Percentiles rank a stretch among this genome's conserved stretches.
These are phyloP conservation scores for Poicephalus meyeri DNA, from an alignment of 2,113 vertebrate genomes.

Conservation along the genomic window DNA sequence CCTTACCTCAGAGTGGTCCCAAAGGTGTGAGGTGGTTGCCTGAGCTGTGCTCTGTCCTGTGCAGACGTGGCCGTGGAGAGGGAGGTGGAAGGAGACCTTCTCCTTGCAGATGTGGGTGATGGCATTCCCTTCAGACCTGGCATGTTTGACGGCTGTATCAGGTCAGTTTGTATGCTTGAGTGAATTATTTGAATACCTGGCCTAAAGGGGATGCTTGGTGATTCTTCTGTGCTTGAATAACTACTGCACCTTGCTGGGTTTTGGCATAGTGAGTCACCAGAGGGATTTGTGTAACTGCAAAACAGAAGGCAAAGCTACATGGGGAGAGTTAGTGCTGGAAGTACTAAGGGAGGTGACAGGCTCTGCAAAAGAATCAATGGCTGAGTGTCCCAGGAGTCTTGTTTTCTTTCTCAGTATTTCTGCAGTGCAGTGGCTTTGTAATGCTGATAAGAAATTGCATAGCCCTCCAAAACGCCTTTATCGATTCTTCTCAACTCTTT, in stretches of 20 bases:
- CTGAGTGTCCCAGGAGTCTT: background rate
- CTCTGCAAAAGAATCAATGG: background rate
- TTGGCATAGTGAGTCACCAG: background rate
- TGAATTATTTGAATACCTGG: background rate
- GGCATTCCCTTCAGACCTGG: conserved; percentile 91
- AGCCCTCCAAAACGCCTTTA: conserved; percentile 88
- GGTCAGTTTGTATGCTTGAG: conserved; percentile 66
- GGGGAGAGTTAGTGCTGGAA: background rate
- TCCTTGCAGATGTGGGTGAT: conserved; percentile 90
- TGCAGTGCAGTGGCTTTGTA: conserved; percentile 97
- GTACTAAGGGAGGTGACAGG: background rate
- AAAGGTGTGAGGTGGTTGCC: background rate
- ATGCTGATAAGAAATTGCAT: conserved; percentile 91
- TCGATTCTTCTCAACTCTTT: conserved; percentile 90
- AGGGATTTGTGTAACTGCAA: background rate
- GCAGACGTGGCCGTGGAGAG: conserved; percentile 90
- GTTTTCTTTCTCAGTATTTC: conserved; percentile 82
- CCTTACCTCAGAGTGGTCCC: too few species aligned
- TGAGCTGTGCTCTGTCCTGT: background rate
- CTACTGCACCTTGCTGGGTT: background rate
- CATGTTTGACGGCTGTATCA: conserved; percentile 93
- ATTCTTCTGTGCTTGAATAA: background rate
- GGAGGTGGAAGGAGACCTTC: conserved; percentile 90
- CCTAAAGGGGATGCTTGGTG: background rate
- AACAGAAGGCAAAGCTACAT: background rate